Conservation (phyloP, 2,797 vertebrate species). For the Rhyacichthys aspro region DNA sequence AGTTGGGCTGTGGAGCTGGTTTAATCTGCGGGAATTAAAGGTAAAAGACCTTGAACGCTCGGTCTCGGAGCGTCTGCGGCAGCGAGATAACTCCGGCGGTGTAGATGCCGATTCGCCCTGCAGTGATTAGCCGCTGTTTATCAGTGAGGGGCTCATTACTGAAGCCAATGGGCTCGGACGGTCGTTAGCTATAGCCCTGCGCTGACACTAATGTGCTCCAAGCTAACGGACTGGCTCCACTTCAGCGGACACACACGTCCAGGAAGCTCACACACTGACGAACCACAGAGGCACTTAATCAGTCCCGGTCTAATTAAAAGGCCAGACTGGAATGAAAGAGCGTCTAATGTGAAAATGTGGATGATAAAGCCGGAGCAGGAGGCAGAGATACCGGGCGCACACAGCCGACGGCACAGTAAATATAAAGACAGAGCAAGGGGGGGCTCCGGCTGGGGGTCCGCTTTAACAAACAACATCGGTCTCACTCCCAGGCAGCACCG, state of each 20-base stretch:
- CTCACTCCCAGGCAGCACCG: slow-evolving; percentile 17
- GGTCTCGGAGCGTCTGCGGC: slow-evolving; percentile 42
- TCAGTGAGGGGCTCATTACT: slow-evolving; percentile 73
- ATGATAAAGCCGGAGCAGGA: slow-evolving; percentile 54
- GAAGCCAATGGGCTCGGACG: slow-evolving; percentile 60
- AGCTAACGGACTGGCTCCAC: slow-evolving; percentile 57
- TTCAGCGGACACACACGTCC: slow-evolving; percentile 25
- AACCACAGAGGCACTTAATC: slow-evolving; percentile 74
- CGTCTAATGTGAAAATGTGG: slow-evolving; percentile 65
- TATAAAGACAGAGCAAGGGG: slow-evolving; percentile 21
- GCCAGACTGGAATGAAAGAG: slow-evolving; percentile 61
- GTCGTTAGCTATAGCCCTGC: slow-evolving; percentile 65
- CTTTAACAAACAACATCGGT: slow-evolving; percentile 48
- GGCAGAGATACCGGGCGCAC: slow-evolving; percentile 10
- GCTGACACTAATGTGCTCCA: slow-evolving; percentile 69
- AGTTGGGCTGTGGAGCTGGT: slow-evolving; percentile 11
- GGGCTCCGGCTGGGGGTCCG: slow-evolving; percentile 24
- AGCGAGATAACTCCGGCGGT: slow-evolving; percentile 58
- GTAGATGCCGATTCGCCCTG: slow-evolving; percentile 57
- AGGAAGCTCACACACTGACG: slow-evolving; percentile 7
- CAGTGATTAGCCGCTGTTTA: slow-evolving; percentile 74
- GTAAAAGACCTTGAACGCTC: slow-evolving; percentile 56
- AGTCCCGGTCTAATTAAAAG: slow-evolving; percentile 80
- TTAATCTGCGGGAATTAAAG: slow-evolving; percentile 38
- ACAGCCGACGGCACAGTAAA: slow-evolving; percentile 35